Evolutionary conservation across 2,797 vertebrate genomes (phyloP).

Genomic region (Corythornis leucogaster): DNA sequence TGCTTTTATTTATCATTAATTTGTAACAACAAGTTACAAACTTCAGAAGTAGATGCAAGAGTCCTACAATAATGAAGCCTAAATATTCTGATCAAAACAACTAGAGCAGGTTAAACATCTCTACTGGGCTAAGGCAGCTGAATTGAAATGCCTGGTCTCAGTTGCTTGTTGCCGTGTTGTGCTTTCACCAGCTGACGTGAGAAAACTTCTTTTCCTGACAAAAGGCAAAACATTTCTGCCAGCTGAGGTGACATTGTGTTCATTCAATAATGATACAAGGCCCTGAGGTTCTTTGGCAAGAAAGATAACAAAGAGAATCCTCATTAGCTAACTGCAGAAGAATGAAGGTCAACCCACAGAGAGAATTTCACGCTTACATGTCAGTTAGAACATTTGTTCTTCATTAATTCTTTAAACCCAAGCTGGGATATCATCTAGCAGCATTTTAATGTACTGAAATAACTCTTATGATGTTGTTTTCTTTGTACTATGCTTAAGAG

Average conservation of each 20-base stretch:
- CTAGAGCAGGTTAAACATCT: constrained; percentile 63
- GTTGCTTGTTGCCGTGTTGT: constrained; percentile 64
- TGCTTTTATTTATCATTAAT: constrained; percentile 66
- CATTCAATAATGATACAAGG: constrained; percentile 81
- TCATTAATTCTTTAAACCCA: constrained; percentile 82
- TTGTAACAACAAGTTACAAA: constrained; percentile 44
- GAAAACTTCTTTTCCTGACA: constrained; percentile 78
- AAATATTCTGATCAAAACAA: constrained; percentile 72
- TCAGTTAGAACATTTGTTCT: constrained; percentile 81
- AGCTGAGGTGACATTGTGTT: constrained; percentile 80
- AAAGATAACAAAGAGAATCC: constrained; percentile 79
- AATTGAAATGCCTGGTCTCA: constrained; percentile 77
- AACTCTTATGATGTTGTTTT: constrained; percentile 57
- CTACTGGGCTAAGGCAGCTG: constrained; percentile 63
- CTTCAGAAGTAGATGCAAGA: constrained; percentile 46
- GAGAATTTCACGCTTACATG: constrained; percentile 73
- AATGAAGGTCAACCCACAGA: constrained; percentile 81
- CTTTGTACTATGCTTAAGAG: constrained; percentile 38
- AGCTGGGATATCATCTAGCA: constrained; percentile 70
- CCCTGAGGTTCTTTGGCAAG: constrained; percentile 77
- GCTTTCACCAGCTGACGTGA: constrained; percentile 74
- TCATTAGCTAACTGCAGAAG: constrained; percentile 81
- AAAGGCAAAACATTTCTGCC: constrained; percentile 80
- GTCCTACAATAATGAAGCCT: constrained; percentile 32
- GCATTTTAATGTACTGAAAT: constrained; percentile 74